Evolutionary conservation across 2,797 vertebrate species (phyloP), one percentile per base, ranked within the genome.

Genomic region (Eulemur albifrons): DNA sequence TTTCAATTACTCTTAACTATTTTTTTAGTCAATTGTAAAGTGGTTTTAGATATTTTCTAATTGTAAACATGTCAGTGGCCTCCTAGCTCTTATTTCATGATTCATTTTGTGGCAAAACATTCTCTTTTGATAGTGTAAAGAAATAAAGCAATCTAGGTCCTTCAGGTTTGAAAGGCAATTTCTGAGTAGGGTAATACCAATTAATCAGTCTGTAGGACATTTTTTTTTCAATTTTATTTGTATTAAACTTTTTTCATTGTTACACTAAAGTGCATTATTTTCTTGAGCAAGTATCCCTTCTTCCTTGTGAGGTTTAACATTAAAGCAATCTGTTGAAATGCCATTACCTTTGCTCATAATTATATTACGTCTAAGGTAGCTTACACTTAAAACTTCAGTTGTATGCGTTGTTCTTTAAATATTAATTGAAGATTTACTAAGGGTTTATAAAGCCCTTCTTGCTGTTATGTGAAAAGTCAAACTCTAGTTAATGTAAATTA

Each of bases 241-340:
- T 43, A 77, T 92, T 92, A 96, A 95, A 87, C 45, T 67, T 57
- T 90, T 45, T 95, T 91, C 72, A 67, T 90, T 95, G 65, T 92
- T 95, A 96, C 38, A 88, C 63, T 95, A 30, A 96, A 83, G 45
- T 92, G 38, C 92, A 94, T 85, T 97, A 87, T 97, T 95, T 96
- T 96, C 35, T 92, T 94, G 40, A 97, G 52, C 79, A 94, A 73
- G 61, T 82, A 84, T 30, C 45, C 43, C 72, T 57, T 92, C 59
- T 91, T 96, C 70, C 45, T 43, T 88, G 59, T 63, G 65, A 95
- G n/a, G 23, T 87, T 80, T 95, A 94, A 82, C 38, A 72, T 95
- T 87, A 88, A 88, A 84, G 14, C 40, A 67, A 50, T 61, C 23
- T 96, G 1, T 80, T 95, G 18, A 96, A 93, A 95, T 72, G 52